Evolutionary conservation across 2,888 invertebrate species (phyloP), one percentile per base, ranked within the genome.

Genomic region (Uropetala carovei): DNA sequence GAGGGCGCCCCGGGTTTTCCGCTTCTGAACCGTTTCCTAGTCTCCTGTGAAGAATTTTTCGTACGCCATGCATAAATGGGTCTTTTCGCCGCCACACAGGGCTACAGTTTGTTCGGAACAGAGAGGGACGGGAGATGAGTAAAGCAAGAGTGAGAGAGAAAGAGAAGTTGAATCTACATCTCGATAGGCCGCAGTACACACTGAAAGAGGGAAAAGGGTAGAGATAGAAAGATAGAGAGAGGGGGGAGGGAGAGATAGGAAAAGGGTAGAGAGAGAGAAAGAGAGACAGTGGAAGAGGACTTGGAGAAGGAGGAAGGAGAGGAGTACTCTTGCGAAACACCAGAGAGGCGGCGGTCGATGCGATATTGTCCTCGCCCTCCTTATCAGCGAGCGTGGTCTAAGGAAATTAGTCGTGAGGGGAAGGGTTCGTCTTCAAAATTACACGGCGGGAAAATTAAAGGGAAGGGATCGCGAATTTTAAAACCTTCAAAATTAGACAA

Each of bases 381-480:
- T 89, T 89, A 89, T 89, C 89, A 89, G 89, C 16, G 64, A 68
- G 30, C 89, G 89, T 64, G 89, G 64, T 89, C 89, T 16, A 43
- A 89, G 89, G 89, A 89, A 89, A 89, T 89, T 89, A 89, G 89
- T 64, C 89, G 64, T 11, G 86, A 86, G 30, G 60, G 43, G 86
- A 89, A 89, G 89, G 43, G 64, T 43, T 89, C 89, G 64, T 89
- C 89, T 64, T 64, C 43, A 89, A 68, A 89, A 89, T 68, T 89
- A 68, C 64, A 18, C 60, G 60, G 16, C 27, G 27, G 16, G 68
- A 64, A 89, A 89, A 43, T 89, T 22, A 89, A 68, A 68, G 57
- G 64, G 68, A 68, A 89, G 18, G n/a, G 43, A 89, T 68, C 89
- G 30, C 64, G 89, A 89, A 43, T n/a, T 89, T 64, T 10, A n/a